Percentiles rank a stretch among this genome's conserved stretches.
These are phyloP conservation scores for Polydrusus tereticollis DNA, from an alignment of 2,888 invertebrate genomes.

Conservation along the genomic window DNA sequence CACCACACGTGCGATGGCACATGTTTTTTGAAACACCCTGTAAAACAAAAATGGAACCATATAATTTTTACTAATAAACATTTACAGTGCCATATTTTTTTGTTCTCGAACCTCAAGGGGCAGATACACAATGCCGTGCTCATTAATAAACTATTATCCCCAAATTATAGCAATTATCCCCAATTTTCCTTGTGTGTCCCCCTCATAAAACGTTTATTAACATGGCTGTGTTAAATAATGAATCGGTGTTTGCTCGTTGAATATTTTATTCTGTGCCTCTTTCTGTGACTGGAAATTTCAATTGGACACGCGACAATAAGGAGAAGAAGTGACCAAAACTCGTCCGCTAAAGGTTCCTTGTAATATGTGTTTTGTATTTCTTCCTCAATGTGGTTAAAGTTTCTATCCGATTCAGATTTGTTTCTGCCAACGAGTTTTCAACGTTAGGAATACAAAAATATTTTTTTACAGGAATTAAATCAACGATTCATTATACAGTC, in stretches of 20 bases:
- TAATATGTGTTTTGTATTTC: no score
- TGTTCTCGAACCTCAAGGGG: slow-evolving; percentile 36
- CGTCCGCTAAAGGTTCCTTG: no score
- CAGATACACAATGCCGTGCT: slow-evolving; percentile 34
- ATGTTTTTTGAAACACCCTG: no score
- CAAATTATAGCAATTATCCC: slow-evolving; percentile 63
- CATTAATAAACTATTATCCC: slow-evolving; percentile 53
- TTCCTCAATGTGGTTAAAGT: no score
- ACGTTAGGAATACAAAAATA: no score
- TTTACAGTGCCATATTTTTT: slow-evolving; percentile 29
- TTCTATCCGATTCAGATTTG: no score
- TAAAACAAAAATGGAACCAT: no score
- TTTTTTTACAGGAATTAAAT: no score
- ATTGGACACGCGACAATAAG: slow-evolving; percentile 42
- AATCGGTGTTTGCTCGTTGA: slow-evolving; percentile 47
- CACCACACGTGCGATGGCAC: no score
- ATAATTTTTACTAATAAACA: background rate
- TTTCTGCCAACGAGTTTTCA: no score
- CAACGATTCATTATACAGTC: no score
- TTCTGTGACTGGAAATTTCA: slow-evolving; percentile 37
- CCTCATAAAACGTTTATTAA: slow-evolving; percentile 63
- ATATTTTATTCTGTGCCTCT: slow-evolving; percentile 43
- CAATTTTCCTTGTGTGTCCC: slow-evolving; percentile 62
- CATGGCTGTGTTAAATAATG: slow-evolving; percentile 46
- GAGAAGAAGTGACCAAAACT: no score